These are phyloP conservation scores for Rhamnusium bicolor DNA, from an alignment of 2,888 invertebrate species.

Conservation along the genomic window DNA sequence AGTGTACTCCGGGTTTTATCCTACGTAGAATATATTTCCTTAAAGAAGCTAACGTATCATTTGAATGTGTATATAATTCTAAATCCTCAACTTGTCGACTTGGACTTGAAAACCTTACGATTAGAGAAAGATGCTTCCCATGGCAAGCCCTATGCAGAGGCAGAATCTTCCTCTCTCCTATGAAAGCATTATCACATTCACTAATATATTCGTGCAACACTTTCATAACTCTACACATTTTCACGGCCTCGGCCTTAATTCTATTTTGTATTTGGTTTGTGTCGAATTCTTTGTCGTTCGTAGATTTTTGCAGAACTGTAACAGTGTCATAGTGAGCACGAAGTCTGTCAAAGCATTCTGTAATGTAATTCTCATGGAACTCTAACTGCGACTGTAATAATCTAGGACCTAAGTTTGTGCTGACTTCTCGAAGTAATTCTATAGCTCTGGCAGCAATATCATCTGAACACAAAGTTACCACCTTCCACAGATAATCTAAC, in stretches of 20 bases:
- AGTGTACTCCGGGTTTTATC: conserved; percentile 78
- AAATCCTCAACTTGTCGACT: conserved; percentile 92
- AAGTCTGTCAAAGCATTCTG: conserved; percentile 92
- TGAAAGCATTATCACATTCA: conserved; percentile 92
- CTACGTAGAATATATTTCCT: conserved; percentile 84
- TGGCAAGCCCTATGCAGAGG: conserved; percentile 92
- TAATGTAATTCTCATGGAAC: conserved; percentile 94
- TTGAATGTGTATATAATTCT: conserved; percentile 93
- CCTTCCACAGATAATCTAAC: conserved; percentile 93
- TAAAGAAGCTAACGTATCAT: conserved; percentile 92
- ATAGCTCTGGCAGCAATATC: conserved; percentile 95
- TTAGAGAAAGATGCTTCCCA: conserved; percentile 90
- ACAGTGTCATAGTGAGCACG: conserved; percentile 91
- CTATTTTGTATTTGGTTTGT: conserved; percentile 70
- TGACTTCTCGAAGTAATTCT: conserved; percentile 92
- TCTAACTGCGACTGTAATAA: conserved; percentile 84
- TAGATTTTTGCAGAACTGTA: conserved; percentile 75
- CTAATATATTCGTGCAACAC: conserved; percentile 96
- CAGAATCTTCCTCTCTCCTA: conserved; percentile 90
- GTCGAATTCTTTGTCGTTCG: conserved; percentile 70
- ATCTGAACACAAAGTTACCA: conserved; percentile 89
- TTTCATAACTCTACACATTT: conserved; percentile 94
- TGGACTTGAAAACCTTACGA: conserved; percentile 86
- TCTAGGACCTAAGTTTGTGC: conserved; percentile 92
- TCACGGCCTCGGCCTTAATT: conserved; percentile 80